Evolutionary conservation across 2,888 invertebrate species (phyloP).

Genomic region (Nomada fabriciana): DNA sequence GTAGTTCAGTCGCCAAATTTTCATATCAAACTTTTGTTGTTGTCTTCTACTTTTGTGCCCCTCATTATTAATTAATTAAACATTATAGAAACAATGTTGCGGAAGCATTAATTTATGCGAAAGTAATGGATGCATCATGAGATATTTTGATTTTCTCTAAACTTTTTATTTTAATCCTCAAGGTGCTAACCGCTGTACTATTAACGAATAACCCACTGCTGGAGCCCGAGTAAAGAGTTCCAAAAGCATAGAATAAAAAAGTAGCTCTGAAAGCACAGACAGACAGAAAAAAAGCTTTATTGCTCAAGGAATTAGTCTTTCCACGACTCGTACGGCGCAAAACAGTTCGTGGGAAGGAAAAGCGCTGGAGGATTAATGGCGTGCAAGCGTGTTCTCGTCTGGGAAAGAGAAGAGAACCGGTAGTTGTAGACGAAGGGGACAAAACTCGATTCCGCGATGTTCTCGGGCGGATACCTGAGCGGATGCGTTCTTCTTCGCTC

Average conservation of each 20-base stretch:
- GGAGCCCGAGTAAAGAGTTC: background rate
- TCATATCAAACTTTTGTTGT: background rate
- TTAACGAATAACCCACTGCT: background rate
- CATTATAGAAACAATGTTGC: background rate
- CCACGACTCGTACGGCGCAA: background rate
- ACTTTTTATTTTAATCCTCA: no score
- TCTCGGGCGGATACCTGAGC: slow-evolving; percentile 50
- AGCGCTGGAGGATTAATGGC: slow-evolving; percentile 39
- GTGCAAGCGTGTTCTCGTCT: slow-evolving; percentile 9
- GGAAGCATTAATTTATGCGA: no score
- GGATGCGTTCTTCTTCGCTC: slow-evolving; percentile 57
- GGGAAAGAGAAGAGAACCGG: slow-evolving; percentile 27
- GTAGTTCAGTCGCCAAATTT: slow-evolving; percentile 4
- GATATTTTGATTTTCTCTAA: no score
- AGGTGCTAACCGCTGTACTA: no score
- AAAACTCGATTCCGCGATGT: slow-evolving; percentile 36
- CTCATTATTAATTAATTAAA: background rate
- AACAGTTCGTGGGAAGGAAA: slow-evolving; percentile 36
- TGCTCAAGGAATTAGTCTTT: background rate
- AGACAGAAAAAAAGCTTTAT: background rate
- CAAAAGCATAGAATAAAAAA: background rate
- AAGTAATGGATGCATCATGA: no score
- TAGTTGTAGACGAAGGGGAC: slow-evolving; percentile 44
- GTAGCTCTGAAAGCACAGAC: background rate
- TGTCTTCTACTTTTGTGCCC: no score